phyloP scores from a whole-genome alignment of 2,888 invertebrate genomes.

The Aspidiotus rigidus region DNA sequence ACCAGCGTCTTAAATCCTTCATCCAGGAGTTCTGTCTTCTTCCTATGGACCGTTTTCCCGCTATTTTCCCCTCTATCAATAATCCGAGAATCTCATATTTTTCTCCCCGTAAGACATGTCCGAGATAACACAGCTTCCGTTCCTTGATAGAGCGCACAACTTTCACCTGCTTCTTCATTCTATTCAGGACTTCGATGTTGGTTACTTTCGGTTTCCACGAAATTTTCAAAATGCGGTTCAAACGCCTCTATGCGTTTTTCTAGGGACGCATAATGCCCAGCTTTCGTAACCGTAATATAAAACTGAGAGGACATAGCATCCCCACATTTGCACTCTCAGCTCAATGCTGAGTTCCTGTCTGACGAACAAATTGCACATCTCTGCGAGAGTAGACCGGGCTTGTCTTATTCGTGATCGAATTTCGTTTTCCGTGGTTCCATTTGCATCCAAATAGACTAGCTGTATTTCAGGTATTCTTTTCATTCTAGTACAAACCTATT shows the following conservation, averaged over 20 bases:
- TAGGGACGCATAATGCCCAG: neutral
- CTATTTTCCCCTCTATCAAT: no score
- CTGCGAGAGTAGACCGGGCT: neutral
- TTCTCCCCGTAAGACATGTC: no score
- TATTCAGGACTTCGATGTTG: neutral
- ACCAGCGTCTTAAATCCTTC: no score
- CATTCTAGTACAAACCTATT: no score
- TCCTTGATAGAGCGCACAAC: no score
- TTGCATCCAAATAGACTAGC: neutral
- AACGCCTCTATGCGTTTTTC: neutral
- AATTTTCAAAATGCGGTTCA: neutral
- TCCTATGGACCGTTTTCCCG: no score
- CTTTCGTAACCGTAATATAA: neutral
- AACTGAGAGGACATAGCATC: neutral
- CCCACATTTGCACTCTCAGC: neutral
- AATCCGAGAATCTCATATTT: no score
- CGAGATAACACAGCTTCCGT: no score
- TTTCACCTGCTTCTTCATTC: slow-evolving; percentile 2
- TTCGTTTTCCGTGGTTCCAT: neutral
- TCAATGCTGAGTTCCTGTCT: neutral
- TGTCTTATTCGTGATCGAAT: neutral
- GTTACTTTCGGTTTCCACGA: neutral
- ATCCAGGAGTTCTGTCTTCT: no score
- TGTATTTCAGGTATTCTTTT: no score
- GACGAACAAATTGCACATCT: neutral